Conservation (phyloP, 2,113 vertebrate genomes). For the Arvicanthis niloticus region DNA sequence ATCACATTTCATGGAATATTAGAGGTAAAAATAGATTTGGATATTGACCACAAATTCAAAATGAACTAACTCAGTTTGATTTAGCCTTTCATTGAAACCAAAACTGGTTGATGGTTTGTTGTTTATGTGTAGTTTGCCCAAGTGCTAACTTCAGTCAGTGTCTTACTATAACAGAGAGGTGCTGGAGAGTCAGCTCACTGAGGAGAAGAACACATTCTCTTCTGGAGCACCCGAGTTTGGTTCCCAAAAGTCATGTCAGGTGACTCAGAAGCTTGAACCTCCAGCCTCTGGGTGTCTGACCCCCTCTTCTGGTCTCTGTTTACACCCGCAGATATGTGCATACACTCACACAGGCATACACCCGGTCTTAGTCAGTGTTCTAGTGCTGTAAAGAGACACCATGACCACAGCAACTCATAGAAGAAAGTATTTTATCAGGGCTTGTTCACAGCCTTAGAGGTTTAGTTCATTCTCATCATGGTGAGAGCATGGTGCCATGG, state of each 20-base stretch:
- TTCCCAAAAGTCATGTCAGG: not conserved
- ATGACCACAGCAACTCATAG: not conserved
- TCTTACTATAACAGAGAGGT: not conserved
- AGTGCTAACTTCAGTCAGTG: conserved; percentile 39
- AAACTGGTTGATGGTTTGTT: not conserved
- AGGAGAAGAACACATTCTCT: not conserved
- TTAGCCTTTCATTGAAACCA: conserved; percentile 45
- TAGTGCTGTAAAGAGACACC: not conserved
- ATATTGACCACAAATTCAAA: conserved; percentile 39
- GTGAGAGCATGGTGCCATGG: not conserved
- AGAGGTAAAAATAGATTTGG: conserved; percentile 50
- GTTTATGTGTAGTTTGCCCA: conserved; percentile 26
- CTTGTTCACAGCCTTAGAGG: not conserved
- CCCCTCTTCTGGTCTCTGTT: not conserved
- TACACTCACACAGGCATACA: not conserved
- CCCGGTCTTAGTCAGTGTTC: not conserved
- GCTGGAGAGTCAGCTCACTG: not conserved
- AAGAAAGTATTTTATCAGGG: not conserved
- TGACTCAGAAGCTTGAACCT: not conserved
- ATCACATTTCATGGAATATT: not conserved
- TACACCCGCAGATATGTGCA: not conserved
- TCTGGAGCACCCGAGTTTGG: not conserved
- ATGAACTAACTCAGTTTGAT: conserved; percentile 10
- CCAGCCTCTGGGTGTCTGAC: not conserved
- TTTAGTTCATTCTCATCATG: not conserved